These are phyloP conservation scores for Goniozus legneri DNA, from an alignment of 1,140 invertebrate genomes.

Conservation along the genomic window DNA sequence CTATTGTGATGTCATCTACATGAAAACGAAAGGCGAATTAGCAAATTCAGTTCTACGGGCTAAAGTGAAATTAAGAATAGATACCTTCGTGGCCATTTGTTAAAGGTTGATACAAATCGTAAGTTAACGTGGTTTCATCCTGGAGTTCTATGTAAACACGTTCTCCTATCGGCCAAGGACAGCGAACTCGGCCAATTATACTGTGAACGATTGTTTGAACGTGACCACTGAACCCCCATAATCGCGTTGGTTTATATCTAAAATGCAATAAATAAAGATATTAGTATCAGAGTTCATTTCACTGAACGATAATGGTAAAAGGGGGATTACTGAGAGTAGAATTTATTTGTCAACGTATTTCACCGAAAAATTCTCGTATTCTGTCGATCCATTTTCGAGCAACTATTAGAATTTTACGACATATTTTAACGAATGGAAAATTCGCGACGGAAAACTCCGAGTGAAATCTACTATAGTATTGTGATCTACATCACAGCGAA, in stretches of 20 bases:
- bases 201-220: conserved; percentile 90
- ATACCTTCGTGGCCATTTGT: conserved; percentile 59
- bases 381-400: too few species aligned
- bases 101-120: conserved; percentile 85
- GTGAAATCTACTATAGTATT: too few species aligned
- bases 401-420: too few species aligned
- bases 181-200: conserved; percentile 79
- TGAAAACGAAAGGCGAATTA: conserved; percentile 37
- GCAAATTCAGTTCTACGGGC: too few species aligned
- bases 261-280: conserved; percentile 37
- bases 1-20: conserved; percentile 86
- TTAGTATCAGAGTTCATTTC: too few species aligned
- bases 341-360: too few species aligned
- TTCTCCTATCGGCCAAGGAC: conserved; percentile 81
- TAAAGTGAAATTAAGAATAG: background rate
- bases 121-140: conserved; percentile 86
- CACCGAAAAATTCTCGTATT: too few species aligned
- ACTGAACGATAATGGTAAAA: too few species aligned
- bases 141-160: conserved; percentile 68
- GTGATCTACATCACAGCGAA: too few species aligned
- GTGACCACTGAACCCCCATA: conserved; percentile 94
- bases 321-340: too few species aligned
- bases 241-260: conserved; percentile 83
- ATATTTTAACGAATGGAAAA: too few species aligned
- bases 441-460: too few species aligned